Percentiles rank a stretch among this genome's conserved stretches.
These are phyloP conservation scores for Dione vanillae DNA, from an alignment of 2,888 invertebrate genomes.

Conservation along the genomic window DNA sequence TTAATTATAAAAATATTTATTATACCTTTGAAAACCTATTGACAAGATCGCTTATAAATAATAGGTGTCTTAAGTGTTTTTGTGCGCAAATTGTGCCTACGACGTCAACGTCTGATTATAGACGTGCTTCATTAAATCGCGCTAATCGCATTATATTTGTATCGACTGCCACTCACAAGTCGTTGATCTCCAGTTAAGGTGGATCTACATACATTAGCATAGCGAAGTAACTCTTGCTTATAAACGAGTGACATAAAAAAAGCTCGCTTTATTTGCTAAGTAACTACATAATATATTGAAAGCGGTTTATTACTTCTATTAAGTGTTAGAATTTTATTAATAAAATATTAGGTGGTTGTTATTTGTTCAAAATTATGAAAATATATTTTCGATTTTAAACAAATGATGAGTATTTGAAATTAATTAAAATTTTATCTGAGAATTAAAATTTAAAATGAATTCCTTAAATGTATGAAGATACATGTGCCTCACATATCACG, in stretches of 20 bases:
- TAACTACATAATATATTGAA: neutral
- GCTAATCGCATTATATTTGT: slow-evolving; percentile 32
- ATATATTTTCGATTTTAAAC: neutral
- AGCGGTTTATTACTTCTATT: neutral
- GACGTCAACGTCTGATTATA: slow-evolving; percentile 24
- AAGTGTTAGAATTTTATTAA: neutral
- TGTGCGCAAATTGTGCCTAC: slow-evolving; percentile 22
- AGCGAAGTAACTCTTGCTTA: slow-evolving; percentile 7
- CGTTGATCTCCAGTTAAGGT: slow-evolving; percentile 27
- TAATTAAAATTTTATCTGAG: too few relatives aligned
- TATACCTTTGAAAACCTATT: slow-evolving; percentile 2
- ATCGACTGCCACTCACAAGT: slow-evolving; percentile 29
- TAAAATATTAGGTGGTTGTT: neutral
- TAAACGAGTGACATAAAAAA: neutral
- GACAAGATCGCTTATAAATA: slow-evolving; percentile 7
- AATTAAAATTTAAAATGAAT: too few relatives aligned
- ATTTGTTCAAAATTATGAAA: neutral
- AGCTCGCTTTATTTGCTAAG: neutral
- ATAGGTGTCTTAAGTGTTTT: slow-evolving; percentile 12
- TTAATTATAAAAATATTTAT: neutral
- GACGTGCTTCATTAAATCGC: slow-evolving; percentile 32
- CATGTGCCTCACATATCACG: too few relatives aligned
- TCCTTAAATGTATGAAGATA: too few relatives aligned
- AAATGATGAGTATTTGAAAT: too few relatives aligned
- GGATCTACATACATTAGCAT: slow-evolving; percentile 12